Conservation (phyloP, 1,140 invertebrate species). For the Drosophila ogumai region DNA sequence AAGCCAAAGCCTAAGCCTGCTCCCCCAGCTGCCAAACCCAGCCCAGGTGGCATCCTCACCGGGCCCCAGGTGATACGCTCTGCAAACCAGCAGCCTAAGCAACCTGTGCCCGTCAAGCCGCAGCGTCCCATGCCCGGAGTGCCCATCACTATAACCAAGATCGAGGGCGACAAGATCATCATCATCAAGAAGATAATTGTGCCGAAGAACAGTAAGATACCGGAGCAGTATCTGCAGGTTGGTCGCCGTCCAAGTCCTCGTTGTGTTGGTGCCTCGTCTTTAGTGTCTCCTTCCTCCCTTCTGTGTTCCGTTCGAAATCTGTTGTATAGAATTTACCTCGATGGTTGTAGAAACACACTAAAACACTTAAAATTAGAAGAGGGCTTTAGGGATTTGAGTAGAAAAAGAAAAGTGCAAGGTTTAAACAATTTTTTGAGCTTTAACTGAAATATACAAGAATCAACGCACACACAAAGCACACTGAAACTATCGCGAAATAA, state of each 20-base stretch:
- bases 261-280: conserved; percentile 46
- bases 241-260: conserved; percentile 55
- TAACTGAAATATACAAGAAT: not conserved
- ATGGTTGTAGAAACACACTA: conserved; percentile 13
- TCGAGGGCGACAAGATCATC: conserved; percentile 84
- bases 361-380: not conserved
- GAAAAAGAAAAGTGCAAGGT: not conserved
- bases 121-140: conserved; percentile 67
- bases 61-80: conserved; percentile 65
- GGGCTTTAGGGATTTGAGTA: not conserved
- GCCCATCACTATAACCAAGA: conserved; percentile 82
- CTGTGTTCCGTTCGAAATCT: conserved; percentile 52
- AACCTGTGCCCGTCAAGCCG: conserved; percentile 51
- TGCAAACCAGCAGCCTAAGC: conserved; percentile 24
- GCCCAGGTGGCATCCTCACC: conserved; percentile 72
- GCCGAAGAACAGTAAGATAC: conserved; percentile 84
- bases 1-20: conserved; percentile 76
- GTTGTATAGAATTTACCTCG: conserved; percentile 60
- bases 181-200: conserved; percentile 84
- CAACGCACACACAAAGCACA: conserved; percentile 38
- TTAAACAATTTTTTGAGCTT: not conserved
- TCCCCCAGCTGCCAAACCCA: conserved; percentile 63
- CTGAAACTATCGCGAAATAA: conserved; percentile 10
- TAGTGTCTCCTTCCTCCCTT: conserved; percentile 18
- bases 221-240: conserved; percentile 84